These are phyloP conservation scores for Stegodyphus dumicola DNA, from an alignment of 1,140 invertebrate genomes.

Conservation along the genomic window DNA sequence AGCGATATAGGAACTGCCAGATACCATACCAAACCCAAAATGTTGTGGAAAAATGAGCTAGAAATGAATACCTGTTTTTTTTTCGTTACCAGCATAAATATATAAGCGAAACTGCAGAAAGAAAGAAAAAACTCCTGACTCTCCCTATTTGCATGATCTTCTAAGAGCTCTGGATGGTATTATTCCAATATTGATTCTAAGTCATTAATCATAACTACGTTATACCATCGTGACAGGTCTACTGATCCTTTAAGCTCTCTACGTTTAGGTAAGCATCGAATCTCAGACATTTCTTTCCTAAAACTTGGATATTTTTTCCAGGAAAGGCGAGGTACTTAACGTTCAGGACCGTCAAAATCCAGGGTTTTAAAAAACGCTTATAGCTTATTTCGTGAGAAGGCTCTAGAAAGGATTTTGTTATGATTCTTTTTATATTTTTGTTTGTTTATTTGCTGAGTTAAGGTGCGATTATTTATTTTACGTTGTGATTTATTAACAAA, in stretches of 20 bases:
- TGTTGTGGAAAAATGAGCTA: no score
- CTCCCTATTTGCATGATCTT: conserved; percentile 42
- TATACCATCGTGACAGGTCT: conserved; percentile 14
- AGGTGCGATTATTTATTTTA: not conserved
- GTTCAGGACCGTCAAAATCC: not conserved
- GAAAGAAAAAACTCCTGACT: not conserved
- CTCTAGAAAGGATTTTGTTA: not conserved
- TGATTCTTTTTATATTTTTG: not conserved
- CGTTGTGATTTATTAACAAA: conserved; percentile 23
- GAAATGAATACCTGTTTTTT: no score
- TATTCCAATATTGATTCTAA: conserved; percentile 37
- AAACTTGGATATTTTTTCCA: no score
- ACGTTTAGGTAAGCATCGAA: conserved; percentile 15
- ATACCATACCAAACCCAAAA: no score
- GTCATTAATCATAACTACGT: conserved; percentile 49
- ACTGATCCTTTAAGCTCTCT: conserved; percentile 32
- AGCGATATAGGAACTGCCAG: no score
- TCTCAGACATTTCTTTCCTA: not conserved
- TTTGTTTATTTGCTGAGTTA: not conserved
- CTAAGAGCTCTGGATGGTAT: conserved; percentile 3
- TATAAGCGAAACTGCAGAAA: not conserved
- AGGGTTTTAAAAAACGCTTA: conserved; percentile 46
- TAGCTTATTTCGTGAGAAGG: not conserved
- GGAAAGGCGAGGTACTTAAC: no score
- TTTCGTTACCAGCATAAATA: not conserved